A percentile compares a stretch with the other conserved stretches of the same genome.
These are phyloP conservation scores for Cyanistes caeruleus DNA, from an alignment of 2,113 vertebrate genomes.

Conservation along the genomic window DNA sequence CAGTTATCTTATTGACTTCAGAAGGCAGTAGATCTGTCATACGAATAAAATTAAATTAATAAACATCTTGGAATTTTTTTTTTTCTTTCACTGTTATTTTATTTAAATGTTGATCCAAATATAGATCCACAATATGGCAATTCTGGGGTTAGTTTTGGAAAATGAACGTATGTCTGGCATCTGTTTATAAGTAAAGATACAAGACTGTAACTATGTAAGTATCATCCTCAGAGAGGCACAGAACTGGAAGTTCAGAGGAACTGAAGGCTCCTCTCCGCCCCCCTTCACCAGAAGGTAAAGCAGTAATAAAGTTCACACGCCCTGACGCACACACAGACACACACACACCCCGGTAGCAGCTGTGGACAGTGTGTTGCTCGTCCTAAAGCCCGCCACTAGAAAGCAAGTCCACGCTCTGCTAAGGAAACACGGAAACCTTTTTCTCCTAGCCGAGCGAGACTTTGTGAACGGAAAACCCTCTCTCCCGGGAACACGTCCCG, in stretches of 20 bases:
- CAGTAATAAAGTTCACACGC: fast-evolving
- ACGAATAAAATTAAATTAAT: not conserved
- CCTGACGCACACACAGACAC: too few species aligned
- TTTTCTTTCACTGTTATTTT: not conserved
- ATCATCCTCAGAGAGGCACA: not conserved
- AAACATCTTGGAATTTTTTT: too few species aligned
- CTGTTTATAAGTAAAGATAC: not conserved
- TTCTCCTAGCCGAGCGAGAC: not conserved
- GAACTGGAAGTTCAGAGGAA: not conserved
- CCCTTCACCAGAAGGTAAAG: too few species aligned
- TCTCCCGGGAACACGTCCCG: not conserved
- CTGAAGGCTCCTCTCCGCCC: not conserved
- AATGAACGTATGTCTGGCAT: not conserved
- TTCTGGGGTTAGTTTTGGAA: not conserved
- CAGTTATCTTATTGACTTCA: not conserved
- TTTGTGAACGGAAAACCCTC: fast-evolving
- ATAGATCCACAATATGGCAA: too few species aligned
- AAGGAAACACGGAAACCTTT: not conserved
- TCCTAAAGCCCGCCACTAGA: not conserved
- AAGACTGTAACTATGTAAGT: not conserved
- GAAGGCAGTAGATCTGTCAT: not conserved
- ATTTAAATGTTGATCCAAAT: not conserved
- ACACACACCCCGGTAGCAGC: too few species aligned
- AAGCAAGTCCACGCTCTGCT: not conserved
- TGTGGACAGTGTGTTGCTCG: fast-evolving